Base-by-base conservation (phyloP, 2,797 vertebrate species). In the Dipus sagitta region DNA sequence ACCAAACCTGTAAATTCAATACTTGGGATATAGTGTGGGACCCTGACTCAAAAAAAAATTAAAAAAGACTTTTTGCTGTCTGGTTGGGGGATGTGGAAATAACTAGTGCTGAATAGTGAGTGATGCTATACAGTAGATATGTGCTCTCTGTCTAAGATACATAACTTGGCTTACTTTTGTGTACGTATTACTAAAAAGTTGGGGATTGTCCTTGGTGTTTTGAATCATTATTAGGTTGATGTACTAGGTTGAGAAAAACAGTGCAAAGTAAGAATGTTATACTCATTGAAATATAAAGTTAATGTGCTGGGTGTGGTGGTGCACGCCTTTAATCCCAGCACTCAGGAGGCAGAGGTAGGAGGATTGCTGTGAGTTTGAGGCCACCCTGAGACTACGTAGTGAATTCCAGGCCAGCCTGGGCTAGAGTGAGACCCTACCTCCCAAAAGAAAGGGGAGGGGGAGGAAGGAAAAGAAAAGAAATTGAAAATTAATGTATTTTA, bases 401-500 rank as follows among this genome's bases (percentile, higher is more conserved):
- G 52, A 54, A 54, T 54, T 54, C 52, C 52, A 54, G 52, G 52
- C 8, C 52, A 54, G 52, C 52, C 52, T 54, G 52, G 52, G 52
- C 52, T 54, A 54, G 52, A 11, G 52, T 14, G 14, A 54, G 52
- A 54, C 52, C 52, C 52, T 54, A 54, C 52, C 52, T 54, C 52
- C 52, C 52, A 54, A 54, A 54, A 54, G 8, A 54, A 6, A 6
- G 38, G 38, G 38, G 38, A 6, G 38, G 38, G 38, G 38, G 38
- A 6, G 38, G 38, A 6, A 54, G 14, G 14, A 54, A 54, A 54
- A 54, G 14, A 54, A 54, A 54, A 54, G 5, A 54, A 30, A 80
- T 64, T 81, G 60, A 77, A 85, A 86, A 92, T 60, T 30, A 85
- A 52, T 78, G 54, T 12, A n/a, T 95, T 85, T 92, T 86, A 70